Percentiles rank a stretch among this genome's conserved stretches.
phyloP scores from a whole-genome alignment of 2,113 vertebrate species.

The Hippocampus comes region DNA sequence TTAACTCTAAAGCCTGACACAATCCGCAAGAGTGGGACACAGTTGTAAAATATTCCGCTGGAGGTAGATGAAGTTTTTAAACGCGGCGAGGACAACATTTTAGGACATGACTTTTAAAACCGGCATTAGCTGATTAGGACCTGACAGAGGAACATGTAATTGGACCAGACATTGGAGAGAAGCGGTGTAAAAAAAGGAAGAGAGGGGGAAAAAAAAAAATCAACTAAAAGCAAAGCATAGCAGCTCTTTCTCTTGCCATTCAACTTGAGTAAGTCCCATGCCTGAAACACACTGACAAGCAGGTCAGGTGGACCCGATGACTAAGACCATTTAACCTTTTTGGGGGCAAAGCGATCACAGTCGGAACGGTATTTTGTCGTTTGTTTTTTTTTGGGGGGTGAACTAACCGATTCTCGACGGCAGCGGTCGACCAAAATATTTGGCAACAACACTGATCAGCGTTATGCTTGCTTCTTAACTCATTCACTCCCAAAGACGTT shows the following conservation, averaged over 20 bases:
- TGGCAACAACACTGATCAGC: no score
- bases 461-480: no score
- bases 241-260: slow-evolving; percentile 25
- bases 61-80: background rate
- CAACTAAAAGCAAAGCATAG: slow-evolving; percentile 32
- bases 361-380: background rate
- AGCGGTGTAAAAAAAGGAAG: slow-evolving; percentile 2
- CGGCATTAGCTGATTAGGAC: slow-evolving; percentile 65
- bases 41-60: slow-evolving; percentile 9
- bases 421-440: background rate
- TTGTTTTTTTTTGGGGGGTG: background rate
- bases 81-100: slow-evolving; percentile 19
- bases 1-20: slow-evolving; percentile 40
- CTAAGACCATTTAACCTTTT: slow-evolving; percentile 27
- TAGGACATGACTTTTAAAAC: slow-evolving; percentile 40
- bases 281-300: slow-evolving; percentile 21
- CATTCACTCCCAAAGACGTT: no score
- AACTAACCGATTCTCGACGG: background rate
- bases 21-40: slow-evolving; percentile 17
- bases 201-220: slow-evolving; percentile 23
- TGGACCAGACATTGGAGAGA: slow-evolving; percentile 59
- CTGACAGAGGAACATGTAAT: slow-evolving; percentile 61
- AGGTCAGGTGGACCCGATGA: slow-evolving; percentile 36
- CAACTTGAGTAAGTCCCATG: slow-evolving; percentile 9
- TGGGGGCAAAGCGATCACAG: background rate